Evolutionary conservation across 2,113 vertebrate species (phyloP), one percentile per base, ranked within the genome.

Genomic region (Aphyosemion australe): DNA sequence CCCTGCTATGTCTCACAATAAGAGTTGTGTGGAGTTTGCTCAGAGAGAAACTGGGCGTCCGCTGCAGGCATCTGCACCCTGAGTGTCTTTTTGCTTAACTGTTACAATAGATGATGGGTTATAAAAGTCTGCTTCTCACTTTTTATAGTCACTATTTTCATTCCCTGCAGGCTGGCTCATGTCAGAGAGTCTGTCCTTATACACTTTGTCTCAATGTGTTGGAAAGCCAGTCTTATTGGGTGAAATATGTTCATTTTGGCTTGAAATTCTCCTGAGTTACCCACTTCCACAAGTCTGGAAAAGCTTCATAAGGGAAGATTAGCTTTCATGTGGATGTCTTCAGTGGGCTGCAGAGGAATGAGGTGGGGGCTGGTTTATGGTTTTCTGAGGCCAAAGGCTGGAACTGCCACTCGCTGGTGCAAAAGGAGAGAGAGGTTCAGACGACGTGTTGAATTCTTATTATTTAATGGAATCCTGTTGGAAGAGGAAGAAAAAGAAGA

Each of bases 271-370:
- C 15, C 6, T 12, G 50, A 53, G 50, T 67, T 73, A 21, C 20
- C 57, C n/a, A 13, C 64, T 59, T 54, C n/a, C 47, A 18, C 20
- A 37, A 39, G 55, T 58, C 6, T 53, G 69, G 68, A 26, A 79
- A 70, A 68, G 54, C 51, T 82, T 80, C 57, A 57, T 3, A 14
- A 56, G 43, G 62, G 65, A 72, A 65, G 72, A 82, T 85, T 64
- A 50, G 60, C 56, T 69, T 54, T 67, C 12, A 13, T 65, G 50
- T 67, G 65, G 55, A 61, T 82, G 47, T 68, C 69, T 74, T 80
- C 62, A 88, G 74, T 82, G 76, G 79, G 82, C 63, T 75, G 61
- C 47, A 61, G 46, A 79, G 79, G 81, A 88, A 88, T 84, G 77
- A 84, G 9, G 50, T 31, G 65, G 64, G 67, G 73, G 76, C 56